phyloP scores from a whole-genome alignment of 1,140 invertebrate species.

The Zaprionus tsacasi region DNA sequence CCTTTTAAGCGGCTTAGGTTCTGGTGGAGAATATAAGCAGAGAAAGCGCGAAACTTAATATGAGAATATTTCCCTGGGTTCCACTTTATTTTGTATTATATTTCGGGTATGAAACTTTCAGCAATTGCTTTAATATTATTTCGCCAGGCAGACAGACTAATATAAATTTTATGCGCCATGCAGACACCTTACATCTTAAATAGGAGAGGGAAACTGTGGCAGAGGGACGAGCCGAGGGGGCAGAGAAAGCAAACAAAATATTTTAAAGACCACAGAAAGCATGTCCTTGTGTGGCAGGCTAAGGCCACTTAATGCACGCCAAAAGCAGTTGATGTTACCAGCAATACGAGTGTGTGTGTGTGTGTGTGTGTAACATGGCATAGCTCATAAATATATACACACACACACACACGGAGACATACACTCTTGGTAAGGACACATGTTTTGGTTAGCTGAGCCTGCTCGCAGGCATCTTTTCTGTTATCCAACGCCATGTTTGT shows the following conservation, averaged over 20 bases:
- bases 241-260: slow-evolving; percentile 38
- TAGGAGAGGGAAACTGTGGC: neutral
- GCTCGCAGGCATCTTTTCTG: slow-evolving; percentile 73
- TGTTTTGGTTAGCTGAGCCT: slow-evolving; percentile 71
- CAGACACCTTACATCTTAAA: slow-evolving; percentile 49
- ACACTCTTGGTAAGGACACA: slow-evolving; percentile 58
- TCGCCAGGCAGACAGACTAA: slow-evolving; percentile 40
- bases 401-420: slow-evolving; percentile 32
- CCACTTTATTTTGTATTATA: neutral
- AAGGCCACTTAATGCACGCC: slow-evolving; percentile 80
- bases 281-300: slow-evolving; percentile 73
- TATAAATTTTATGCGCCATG: slow-evolving; percentile 59
- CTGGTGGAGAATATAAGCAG: neutral
- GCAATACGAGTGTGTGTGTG: slow-evolving; percentile 15
- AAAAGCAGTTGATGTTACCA: slow-evolving; percentile 69
- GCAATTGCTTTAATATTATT: slow-evolving; percentile 42
- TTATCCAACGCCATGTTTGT: slow-evolving; percentile 56
- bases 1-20: slow-evolving; percentile 32
- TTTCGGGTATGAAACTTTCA: slow-evolving; percentile 19
- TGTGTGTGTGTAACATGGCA: slow-evolving; percentile 18
- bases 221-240: neutral
- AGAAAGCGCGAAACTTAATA: slow-evolving; percentile 30
- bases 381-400: slow-evolving; percentile 67
- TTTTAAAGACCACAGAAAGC: slow-evolving; percentile 77
- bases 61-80: slow-evolving; percentile 3